Conservation (phyloP, 2,888 invertebrate species). For the Spodoptera exigua region DNA sequence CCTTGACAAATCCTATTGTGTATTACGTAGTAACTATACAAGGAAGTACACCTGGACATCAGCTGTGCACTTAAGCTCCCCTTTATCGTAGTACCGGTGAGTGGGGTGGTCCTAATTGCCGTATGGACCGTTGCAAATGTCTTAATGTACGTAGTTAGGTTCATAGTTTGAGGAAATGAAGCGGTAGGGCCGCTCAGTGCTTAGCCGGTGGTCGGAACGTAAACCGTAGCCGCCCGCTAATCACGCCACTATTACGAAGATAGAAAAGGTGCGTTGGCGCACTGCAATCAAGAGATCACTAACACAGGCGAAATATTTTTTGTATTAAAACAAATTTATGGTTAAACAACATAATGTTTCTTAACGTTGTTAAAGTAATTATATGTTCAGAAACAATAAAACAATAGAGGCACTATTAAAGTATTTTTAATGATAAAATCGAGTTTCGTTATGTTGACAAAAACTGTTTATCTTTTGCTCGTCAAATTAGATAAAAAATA, state of each 20-base stretch:
- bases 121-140: slow-evolving; percentile 40
- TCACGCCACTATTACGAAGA: slow-evolving; percentile 61
- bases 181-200: slow-evolving; percentile 41
- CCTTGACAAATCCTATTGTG: slow-evolving; percentile 16
- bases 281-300: slow-evolving; percentile 52
- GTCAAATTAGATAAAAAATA: slow-evolving; percentile 14
- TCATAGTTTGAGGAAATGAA: slow-evolving; percentile 60
- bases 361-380: background rate
- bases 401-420: slow-evolving; percentile 4
- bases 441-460: background rate
- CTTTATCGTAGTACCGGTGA: slow-evolving; percentile 6
- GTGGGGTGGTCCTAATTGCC: slow-evolving; percentile 25
- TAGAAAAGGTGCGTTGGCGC: slow-evolving; percentile 59
- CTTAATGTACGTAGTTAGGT: slow-evolving; percentile 51
- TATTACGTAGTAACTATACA: background rate
- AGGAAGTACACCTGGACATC: slow-evolving; percentile 31
- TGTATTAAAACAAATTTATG: background rate
- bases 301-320: background rate
- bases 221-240: slow-evolving; percentile 60
- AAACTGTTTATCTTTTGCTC: slow-evolving; percentile 3
- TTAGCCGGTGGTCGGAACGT: slow-evolving; percentile 56
- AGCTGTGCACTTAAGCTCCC: slow-evolving; percentile 19
- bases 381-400: slow-evolving; percentile 6
- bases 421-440: slow-evolving; percentile 7
- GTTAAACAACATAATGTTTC: background rate